These are phyloP conservation scores for Rhipidura dahli DNA, from an alignment of 2,113 vertebrate species.

Conservation along the genomic window DNA sequence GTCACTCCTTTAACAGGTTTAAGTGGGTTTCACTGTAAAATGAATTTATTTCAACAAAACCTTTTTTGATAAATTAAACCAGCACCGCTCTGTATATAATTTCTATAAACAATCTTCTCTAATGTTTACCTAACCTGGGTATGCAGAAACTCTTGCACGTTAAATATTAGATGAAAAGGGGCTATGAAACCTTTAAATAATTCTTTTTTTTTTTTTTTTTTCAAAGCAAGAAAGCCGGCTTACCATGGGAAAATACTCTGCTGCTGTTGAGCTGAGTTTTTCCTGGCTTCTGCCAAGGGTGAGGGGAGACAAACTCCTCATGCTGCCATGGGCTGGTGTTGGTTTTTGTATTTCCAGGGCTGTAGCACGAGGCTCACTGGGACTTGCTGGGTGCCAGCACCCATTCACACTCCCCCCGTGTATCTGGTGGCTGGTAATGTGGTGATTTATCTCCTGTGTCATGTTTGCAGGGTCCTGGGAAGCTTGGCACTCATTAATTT, in stretches of 20 bases:
- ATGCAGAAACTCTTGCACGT: not conserved
- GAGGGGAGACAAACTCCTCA: not conserved
- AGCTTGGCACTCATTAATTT: not conserved
- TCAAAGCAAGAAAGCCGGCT: not conserved
- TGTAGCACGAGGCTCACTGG: not conserved
- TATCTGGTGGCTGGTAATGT: fast-evolving
- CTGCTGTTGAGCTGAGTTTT: not conserved
- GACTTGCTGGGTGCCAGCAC: not conserved
- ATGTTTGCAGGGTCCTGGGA: not conserved
- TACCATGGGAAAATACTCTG: not conserved
- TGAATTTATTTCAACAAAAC: slow-evolving; percentile 49
- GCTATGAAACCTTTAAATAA: not conserved
- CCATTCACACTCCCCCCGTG: not conserved
- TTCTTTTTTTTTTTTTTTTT: not conserved
- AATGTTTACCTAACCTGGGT: slow-evolving; percentile 56
- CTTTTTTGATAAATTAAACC: slow-evolving; percentile 58
- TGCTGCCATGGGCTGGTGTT: fast-evolving
- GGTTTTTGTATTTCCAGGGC: not conserved
- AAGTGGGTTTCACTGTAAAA: slow-evolving; percentile 46
- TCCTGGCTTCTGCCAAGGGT: not conserved
- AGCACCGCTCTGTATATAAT: slow-evolving; percentile 48
- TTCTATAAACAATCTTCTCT: slow-evolving; percentile 53
- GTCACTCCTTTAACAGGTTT: not conserved
- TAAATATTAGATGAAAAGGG: slow-evolving; percentile 47
- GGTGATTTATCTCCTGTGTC: not conserved